A percentile compares a stretch with the other conserved stretches of the same genome.
These are phyloP conservation scores for Drosophila fuyamai DNA, from an alignment of 1,140 invertebrate genomes.

Conservation along the genomic window DNA sequence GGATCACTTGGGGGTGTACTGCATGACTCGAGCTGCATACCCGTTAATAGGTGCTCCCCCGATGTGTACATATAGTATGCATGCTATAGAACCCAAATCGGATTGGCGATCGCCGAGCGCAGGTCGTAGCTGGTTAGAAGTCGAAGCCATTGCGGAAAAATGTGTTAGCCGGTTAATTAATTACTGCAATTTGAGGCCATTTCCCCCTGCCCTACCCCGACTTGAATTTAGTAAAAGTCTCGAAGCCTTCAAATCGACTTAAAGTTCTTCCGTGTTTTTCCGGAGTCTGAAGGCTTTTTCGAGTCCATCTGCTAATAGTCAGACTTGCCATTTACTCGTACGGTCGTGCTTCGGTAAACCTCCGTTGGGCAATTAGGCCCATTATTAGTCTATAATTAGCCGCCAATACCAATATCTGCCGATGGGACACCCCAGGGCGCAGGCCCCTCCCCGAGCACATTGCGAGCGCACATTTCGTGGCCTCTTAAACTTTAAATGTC, in stretches of 20 bases:
- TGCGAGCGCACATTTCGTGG: constrained; percentile 40
- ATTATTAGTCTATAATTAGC: constrained; percentile 56
- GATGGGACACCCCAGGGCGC: constrained; percentile 5
- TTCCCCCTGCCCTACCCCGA: constrained; percentile 1
- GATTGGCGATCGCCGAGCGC: neutral
- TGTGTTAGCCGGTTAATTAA: constrained; percentile 67
- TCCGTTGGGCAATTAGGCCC: constrained; percentile 45
- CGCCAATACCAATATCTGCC: constrained; percentile 12
- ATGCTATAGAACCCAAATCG: neutral
- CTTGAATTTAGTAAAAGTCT: constrained; percentile 44
- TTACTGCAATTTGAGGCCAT: constrained; percentile 35
- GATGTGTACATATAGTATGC: constrained; percentile 29
- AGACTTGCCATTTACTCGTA: constrained; percentile 8
- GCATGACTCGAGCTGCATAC: neutral
- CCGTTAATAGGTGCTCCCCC: constrained; percentile 5
- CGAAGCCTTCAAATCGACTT: constrained; percentile 1
- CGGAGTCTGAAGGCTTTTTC: constrained; percentile 34
- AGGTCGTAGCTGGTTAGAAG: neutral
- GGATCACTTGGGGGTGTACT: constrained; percentile 43
- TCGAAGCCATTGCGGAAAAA: constrained; percentile 14
- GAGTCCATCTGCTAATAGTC: constrained; percentile 61
- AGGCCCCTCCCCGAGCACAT: constrained; percentile 31
- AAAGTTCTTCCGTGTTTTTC: constrained; percentile 55
- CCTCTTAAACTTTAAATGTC: constrained; percentile 81
- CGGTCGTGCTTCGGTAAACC: constrained; percentile 4